A percentile compares a stretch with the other conserved stretches of the same genome.
phyloP scores from a whole-genome alignment of 2,797 vertebrate species.

The Threskiornis aethiopicus region DNA sequence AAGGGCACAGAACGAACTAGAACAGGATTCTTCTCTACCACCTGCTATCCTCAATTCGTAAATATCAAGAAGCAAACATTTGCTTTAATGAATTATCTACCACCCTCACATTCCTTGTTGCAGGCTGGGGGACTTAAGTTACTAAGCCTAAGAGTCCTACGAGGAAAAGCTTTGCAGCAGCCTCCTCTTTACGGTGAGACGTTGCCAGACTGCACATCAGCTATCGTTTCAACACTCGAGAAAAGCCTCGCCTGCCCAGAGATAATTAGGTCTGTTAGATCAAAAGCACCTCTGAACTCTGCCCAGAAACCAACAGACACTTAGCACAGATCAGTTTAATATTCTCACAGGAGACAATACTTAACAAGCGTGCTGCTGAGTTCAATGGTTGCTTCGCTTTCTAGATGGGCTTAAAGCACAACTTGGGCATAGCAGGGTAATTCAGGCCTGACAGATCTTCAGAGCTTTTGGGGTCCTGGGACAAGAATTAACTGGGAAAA shows the following conservation, averaged over 20 bases:
- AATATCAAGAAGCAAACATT: background rate
- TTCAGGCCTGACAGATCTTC: background rate
- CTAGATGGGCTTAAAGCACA: background rate
- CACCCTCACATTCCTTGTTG: background rate
- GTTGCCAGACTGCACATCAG: background rate
- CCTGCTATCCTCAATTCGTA: background rate
- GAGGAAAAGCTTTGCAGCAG: background rate
- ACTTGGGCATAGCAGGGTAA: background rate
- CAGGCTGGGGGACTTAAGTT: background rate
- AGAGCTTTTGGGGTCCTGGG: background rate
- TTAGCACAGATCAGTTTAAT: background rate
- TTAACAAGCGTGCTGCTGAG: background rate
- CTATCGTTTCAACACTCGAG: background rate
- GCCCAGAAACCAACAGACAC: background rate
- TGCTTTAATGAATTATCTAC: background rate
- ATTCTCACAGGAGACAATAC: background rate
- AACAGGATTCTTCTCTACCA: background rate
- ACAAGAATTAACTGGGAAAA: background rate
- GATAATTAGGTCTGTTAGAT: background rate
- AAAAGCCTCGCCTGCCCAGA: background rate
- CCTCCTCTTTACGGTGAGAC: background rate
- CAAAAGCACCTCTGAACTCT: background rate
- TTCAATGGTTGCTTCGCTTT: background rate
- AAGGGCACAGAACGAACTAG: background rate
- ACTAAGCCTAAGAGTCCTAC: background rate